Percentiles rank a stretch among this genome's conserved stretches.
phyloP scores from a whole-genome alignment of 2,113 vertebrate genomes.

The Spilogale gracilis region DNA sequence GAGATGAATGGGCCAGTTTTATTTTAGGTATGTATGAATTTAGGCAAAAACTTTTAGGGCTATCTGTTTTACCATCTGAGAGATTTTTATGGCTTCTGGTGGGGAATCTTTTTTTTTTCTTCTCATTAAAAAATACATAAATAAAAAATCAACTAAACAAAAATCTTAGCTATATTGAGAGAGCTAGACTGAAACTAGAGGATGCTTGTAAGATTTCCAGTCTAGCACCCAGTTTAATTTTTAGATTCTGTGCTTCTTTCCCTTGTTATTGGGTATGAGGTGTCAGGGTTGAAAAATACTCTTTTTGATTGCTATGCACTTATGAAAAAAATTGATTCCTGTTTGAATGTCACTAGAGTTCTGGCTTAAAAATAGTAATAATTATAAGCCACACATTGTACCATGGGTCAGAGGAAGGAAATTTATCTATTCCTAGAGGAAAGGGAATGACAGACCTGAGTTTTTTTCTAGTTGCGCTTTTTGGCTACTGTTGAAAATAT shows the following conservation, averaged over 20 bases:
- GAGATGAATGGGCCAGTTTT: conserved; percentile 70
- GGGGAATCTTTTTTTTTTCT: conserved; percentile 14
- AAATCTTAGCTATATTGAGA: conserved; percentile 73
- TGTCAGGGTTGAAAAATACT: conserved; percentile 43
- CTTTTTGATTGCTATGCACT: conserved; percentile 50
- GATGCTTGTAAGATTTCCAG: conserved; percentile 65
- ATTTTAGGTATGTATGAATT: conserved; percentile 71
- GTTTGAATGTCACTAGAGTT: conserved; percentile 1
- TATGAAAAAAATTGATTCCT: conserved; percentile 47
- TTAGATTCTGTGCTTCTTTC: conserved; percentile 70
- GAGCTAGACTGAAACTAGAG: conserved; percentile 72
- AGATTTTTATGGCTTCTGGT: conserved; percentile 71
- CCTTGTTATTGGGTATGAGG: conserved; percentile 55
- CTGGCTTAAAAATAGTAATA: conserved; percentile 22
- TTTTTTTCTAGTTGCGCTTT: conserved; percentile 44
- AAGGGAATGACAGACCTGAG: neutral
- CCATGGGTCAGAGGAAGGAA: neutral
- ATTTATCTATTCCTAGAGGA: conserved; percentile 38
- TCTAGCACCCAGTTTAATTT: conserved; percentile 80
- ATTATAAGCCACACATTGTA: conserved; percentile 15
- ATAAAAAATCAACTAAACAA: conserved; percentile 79
- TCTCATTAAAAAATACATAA: conserved; percentile 79
- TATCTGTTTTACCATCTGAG: conserved; percentile 77
- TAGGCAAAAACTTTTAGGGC: conserved; percentile 71
- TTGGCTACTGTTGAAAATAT: conserved; percentile 52